Percentiles rank a stretch among this genome's conserved stretches.
Evolutionary conservation across 2,113 vertebrate genomes (phyloP).

Genomic region (Pimephales promelas): DNA sequence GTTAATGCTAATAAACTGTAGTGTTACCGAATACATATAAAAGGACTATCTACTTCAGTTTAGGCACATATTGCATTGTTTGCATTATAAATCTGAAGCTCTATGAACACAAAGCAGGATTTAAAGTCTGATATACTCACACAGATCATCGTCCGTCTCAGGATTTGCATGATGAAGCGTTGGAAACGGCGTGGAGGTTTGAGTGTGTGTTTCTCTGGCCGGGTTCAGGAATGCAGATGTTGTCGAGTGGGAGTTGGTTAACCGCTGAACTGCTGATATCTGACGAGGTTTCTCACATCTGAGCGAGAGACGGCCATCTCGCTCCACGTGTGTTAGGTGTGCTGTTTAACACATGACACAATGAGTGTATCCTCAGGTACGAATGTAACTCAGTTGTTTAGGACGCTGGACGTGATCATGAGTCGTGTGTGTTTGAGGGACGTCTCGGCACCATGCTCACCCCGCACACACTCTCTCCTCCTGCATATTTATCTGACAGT

Average conservation of each 20-base stretch:
- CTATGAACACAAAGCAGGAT: neutral
- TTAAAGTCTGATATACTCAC: neutral
- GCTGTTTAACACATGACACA: neutral
- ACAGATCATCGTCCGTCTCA: neutral
- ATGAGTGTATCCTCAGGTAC: neutral
- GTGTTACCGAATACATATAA: neutral
- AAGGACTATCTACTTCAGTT: neutral
- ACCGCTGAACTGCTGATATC: neutral
- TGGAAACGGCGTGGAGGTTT: neutral
- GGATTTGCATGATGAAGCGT: neutral
- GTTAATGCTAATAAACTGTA: neutral
- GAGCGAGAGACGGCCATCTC: neutral
- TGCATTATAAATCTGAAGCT: neutral
- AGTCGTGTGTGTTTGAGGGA: neutral
- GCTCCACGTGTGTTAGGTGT: neutral
- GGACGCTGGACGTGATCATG: neutral
- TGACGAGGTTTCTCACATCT: neutral
- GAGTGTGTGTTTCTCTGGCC: neutral
- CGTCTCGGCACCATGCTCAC: neutral
- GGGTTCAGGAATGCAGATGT: conserved; percentile 60
- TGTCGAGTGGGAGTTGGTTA: conserved; percentile 58
- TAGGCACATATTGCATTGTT: neutral
- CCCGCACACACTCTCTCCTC: conserved; percentile 2
- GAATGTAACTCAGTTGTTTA: neutral
- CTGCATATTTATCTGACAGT: conserved; percentile 37